These are phyloP conservation scores for Ardeotis arabs DNA, from an alignment of 2,113 vertebrate species.

Conservation along the genomic window DNA sequence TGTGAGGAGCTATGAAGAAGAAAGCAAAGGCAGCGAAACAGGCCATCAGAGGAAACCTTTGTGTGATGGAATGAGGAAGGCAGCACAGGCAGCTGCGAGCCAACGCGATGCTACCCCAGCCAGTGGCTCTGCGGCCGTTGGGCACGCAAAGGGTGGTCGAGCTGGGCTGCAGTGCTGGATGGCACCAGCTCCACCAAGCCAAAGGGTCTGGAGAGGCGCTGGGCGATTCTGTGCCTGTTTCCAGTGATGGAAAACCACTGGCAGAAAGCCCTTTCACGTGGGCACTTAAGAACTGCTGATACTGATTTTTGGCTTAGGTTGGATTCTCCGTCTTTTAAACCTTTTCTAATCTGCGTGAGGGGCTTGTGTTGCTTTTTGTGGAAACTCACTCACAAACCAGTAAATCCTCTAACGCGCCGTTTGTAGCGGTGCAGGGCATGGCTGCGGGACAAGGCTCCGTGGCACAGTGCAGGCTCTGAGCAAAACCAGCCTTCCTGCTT, in stretches of 20 bases:
- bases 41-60: not conserved
- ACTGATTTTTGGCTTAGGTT: not conserved
- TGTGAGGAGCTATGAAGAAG: not conserved
- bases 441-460: not conserved
- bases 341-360: not conserved
- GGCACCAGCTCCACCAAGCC: not conserved
- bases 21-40: not conserved
- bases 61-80: not conserved
- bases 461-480: not conserved
- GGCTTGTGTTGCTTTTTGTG: not conserved
- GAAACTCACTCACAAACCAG: not conserved
- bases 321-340: not conserved
- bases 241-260: not conserved
- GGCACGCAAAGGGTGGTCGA: not conserved
- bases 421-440: not conserved
- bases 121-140: rapidly evolving
- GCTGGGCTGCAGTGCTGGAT: not conserved
- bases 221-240: not conserved
- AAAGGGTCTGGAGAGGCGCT: not conserved
- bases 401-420: not conserved
- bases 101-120: no score
- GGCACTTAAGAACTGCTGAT: not conserved
- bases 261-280: not conserved
- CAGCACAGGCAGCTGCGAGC: not conserved
- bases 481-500: not conserved